These are phyloP conservation scores for Galago senegalensis DNA, from an alignment of 2,797 vertebrate species.

Conservation along the genomic window DNA sequence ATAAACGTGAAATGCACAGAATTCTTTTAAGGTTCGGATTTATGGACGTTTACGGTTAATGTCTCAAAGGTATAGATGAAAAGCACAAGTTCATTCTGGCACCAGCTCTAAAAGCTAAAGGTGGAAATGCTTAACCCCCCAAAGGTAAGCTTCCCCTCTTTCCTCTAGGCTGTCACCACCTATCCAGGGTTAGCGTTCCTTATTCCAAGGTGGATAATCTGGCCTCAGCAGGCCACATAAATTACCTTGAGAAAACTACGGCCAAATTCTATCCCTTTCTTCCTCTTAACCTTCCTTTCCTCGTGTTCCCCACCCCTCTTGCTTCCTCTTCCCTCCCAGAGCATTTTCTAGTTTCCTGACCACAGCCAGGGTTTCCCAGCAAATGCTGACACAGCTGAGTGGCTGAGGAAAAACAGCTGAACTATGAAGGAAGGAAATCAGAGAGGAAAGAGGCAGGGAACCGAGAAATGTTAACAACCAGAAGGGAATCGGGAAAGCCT, in stretches of 20 bases:
- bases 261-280: not conserved
- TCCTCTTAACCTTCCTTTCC: slow-evolving; percentile 37
- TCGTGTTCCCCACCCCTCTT: not conserved
- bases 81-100: not conserved
- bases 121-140: not conserved
- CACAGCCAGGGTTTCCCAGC: not conserved
- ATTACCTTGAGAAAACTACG: slow-evolving; percentile 6
- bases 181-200: not conserved
- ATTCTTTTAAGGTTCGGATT: slow-evolving; percentile 53
- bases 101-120: not conserved
- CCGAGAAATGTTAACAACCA: not conserved
- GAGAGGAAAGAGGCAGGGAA: slow-evolving; percentile 18
- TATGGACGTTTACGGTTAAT: slow-evolving; percentile 23
- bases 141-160: not conserved
- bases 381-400: slow-evolving; percentile 56
- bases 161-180: not conserved
- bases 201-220: not conserved
- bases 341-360: slow-evolving; percentile 48
- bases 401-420: not conserved
- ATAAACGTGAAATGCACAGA: slow-evolving; percentile 35
- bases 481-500: not conserved
- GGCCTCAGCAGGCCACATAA: not conserved
- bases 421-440: slow-evolving; percentile 25
- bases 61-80: slow-evolving; percentile 47
- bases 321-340: not conserved